phyloP scores from a whole-genome alignment of 2,888 invertebrate species.

The Lysandra coridon region DNA sequence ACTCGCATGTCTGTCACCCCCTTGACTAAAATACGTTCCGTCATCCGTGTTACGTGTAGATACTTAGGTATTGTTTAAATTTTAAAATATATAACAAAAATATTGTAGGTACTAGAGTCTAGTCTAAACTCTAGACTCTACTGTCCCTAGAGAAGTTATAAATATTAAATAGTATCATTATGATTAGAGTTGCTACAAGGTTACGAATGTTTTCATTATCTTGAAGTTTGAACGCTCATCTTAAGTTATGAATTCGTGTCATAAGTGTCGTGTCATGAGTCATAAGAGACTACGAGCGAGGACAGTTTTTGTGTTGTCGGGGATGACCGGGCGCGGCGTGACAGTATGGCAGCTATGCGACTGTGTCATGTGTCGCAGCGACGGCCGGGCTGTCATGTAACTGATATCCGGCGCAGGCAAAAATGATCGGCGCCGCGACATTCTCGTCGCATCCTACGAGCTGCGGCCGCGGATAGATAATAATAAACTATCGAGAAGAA shows the following conservation, averaged over 20 bases:
- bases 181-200: not conserved
- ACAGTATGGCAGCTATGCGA: not conserved
- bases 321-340: not conserved
- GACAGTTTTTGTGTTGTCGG: not conserved
- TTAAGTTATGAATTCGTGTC: not conserved
- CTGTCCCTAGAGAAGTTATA: not conserved
- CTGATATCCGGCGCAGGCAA: slow-evolving; percentile 8
- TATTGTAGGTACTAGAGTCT: no score
- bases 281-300: not conserved
- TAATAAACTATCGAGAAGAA: not conserved
- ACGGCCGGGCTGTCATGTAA: not conserved
- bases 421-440: not conserved
- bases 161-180: not conserved
- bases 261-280: not conserved
- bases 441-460: not conserved
- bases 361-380: not conserved
- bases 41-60: no score
- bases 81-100: no score
- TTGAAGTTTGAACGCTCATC: not conserved
- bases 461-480: not conserved
- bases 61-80: no score
- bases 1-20: no score
- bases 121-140: not conserved
- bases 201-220: not conserved
- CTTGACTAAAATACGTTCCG: no score